Evolutionary conservation across 2,113 vertebrate genomes (phyloP).

Genomic region (Fregata magnificens): DNA sequence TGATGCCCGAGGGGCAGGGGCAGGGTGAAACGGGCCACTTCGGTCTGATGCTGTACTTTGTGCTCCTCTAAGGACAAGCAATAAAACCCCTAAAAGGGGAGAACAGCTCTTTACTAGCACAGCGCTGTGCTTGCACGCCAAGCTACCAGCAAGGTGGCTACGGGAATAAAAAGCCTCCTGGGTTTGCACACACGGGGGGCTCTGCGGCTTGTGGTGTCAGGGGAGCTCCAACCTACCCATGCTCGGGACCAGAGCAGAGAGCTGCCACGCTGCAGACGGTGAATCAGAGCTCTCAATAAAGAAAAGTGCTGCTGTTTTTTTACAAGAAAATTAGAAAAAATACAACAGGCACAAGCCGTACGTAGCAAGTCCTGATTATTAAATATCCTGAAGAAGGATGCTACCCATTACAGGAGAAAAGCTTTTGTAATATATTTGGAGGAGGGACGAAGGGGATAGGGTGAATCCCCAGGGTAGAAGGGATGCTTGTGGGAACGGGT

Average conservation of each 20-base stretch:
- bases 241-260: not conserved
- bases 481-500: not conserved
- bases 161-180: not conserved
- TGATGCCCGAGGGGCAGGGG: not conserved
- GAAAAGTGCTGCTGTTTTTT: not conserved
- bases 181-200: fast-evolving
- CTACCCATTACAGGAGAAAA: not conserved
- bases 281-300: not conserved
- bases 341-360: not conserved
- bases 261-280: not conserved
- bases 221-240: not conserved
- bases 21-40: not conserved
- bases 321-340: not conserved
- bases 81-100: not conserved
- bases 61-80: not conserved
- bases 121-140: fast-evolving
- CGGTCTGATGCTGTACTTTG: not conserved
- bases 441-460: not conserved
- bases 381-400: not conserved
- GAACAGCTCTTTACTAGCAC: not conserved
- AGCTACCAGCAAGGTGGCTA: not conserved
- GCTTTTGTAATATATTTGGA: not conserved
- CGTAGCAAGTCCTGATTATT: not conserved
- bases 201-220: not conserved
- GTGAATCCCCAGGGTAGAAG: not conserved